Conservation (phyloP, 2,113 vertebrate species). For the Cryptomyrus ogoouensis region DNA sequence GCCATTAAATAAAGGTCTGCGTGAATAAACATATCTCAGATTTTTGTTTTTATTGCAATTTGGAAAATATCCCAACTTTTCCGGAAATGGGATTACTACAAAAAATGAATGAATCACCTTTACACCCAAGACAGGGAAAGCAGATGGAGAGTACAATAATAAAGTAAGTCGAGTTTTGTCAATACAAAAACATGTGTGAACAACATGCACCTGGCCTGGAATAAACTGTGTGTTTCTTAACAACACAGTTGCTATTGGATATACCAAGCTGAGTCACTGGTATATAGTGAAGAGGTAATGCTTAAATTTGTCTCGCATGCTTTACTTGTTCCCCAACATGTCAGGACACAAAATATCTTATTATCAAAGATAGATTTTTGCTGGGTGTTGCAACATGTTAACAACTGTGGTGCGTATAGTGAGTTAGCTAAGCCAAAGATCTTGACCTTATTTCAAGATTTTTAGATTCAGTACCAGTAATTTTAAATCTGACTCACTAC, state of each 20-base stretch:
- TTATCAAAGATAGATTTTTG: neutral
- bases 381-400: neutral
- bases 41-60: too few relatives aligned
- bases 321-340: neutral
- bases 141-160: neutral
- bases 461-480: neutral
- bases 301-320: neutral
- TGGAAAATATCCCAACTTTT: too few relatives aligned
- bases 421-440: neutral
- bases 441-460: neutral
- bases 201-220: neutral
- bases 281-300: neutral
- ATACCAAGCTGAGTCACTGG: neutral
- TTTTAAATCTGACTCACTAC: neutral
- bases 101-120: neutral
- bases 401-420: neutral
- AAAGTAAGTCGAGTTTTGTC: neutral
- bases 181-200: constrained; percentile 9
- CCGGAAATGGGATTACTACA: neutral
- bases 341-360: neutral
- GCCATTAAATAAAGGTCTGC: too few relatives aligned
- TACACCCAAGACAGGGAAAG: neutral
- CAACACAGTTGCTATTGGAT: neutral
- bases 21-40: too few relatives aligned
- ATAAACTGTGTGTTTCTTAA: constrained; percentile 21